Percentiles rank a stretch among this genome's conserved stretches.
phyloP scores from a whole-genome alignment of 2,888 invertebrate species.

The Megalurothrips usitatus region DNA sequence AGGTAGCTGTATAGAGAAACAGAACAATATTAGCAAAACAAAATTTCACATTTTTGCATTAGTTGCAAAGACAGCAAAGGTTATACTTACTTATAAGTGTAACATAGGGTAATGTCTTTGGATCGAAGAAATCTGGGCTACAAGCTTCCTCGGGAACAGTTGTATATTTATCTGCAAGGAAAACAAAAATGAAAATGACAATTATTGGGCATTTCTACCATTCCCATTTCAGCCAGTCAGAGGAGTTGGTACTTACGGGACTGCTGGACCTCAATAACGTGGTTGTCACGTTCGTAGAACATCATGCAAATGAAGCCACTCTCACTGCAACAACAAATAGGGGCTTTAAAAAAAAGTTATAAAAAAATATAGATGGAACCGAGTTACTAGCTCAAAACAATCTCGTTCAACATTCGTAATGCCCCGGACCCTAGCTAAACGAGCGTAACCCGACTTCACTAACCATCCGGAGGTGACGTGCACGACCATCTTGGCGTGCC shows the following conservation, averaged over 20 bases:
- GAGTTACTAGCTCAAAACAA: too few relatives aligned
- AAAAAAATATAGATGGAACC: constrained; percentile 7
- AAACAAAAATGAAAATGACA: constrained; percentile 14
- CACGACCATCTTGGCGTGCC: constrained; percentile 55
- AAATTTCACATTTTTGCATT: neutral
- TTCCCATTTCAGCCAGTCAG: neutral
- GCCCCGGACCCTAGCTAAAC: neutral
- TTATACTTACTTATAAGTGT: constrained; percentile 62
- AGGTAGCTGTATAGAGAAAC: constrained; percentile 51
- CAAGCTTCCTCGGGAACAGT: constrained; percentile 63
- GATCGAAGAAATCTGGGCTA: constrained; percentile 49
- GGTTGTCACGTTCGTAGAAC: constrained; percentile 63
- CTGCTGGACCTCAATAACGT: constrained; percentile 69
- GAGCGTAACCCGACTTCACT: constrained; percentile 42
- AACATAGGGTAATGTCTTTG: constrained; percentile 53
- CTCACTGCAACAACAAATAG: constrained; percentile 55
- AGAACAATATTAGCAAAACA: constrained; percentile 25
- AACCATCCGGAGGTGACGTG: constrained; percentile 75
- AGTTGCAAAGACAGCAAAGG: constrained; percentile 13
- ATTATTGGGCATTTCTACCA: too few relatives aligned
- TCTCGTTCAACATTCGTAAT: neutral
- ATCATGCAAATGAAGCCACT: constrained; percentile 75
- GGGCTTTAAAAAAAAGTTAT: neutral
- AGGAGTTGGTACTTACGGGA: constrained; percentile 47
- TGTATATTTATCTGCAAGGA: constrained; percentile 44